Evolutionary conservation across 2,888 invertebrate species (phyloP).

Genomic region (Trachelus tabidus): DNA sequence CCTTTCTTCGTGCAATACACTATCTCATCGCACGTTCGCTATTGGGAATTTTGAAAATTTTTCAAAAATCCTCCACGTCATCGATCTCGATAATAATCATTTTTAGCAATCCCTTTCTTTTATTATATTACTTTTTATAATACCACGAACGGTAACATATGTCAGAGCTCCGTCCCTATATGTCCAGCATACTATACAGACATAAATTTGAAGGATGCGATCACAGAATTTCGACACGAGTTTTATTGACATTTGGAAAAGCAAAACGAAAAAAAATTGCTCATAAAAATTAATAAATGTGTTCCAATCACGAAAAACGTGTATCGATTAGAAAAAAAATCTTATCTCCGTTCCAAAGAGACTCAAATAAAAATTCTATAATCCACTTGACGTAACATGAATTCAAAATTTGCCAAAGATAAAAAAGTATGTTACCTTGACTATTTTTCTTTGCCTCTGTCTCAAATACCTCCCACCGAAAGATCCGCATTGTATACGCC

Average conservation of each 20-base stretch:
- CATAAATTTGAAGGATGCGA: background rate
- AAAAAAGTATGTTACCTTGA: background rate
- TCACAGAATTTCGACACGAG: no score
- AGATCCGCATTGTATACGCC: background rate
- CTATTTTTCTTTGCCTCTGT: background rate
- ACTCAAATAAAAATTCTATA: background rate
- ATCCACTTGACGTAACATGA: background rate
- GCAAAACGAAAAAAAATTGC: background rate
- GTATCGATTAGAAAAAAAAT: background rate
- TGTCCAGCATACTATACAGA: background rate
- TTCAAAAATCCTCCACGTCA: conserved; percentile 59
- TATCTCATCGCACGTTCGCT: background rate
- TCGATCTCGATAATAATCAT: conserved; percentile 29
- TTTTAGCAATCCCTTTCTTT: no score
- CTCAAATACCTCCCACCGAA: background rate
- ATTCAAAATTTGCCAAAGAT: background rate
- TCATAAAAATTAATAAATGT: background rate
- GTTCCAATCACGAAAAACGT: background rate
- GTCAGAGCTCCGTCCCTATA: background rate
- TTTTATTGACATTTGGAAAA: no score
- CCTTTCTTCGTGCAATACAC: background rate
- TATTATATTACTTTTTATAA: no score
- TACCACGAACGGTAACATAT: no score
- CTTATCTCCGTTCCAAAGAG: background rate
- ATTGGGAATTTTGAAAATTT: background rate